Evolutionary conservation across 35 echinoderm and acorn worm genomes (phyloP), one percentile per base, ranked within the genome.

Genomic region (Hemicentrotus pulcherrimus): DNA sequence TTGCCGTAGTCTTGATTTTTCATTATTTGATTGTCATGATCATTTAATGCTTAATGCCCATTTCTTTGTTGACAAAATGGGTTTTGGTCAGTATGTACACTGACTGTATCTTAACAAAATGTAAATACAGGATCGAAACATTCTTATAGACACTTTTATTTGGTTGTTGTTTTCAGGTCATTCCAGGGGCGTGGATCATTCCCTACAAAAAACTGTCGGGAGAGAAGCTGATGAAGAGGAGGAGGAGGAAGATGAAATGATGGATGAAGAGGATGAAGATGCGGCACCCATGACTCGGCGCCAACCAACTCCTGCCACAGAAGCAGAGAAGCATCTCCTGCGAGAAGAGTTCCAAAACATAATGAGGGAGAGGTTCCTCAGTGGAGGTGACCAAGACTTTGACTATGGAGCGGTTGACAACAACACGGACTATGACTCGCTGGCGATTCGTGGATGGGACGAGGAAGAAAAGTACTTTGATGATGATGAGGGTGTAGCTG

Each of bases 381-480:
- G 95, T 41, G 98, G 98, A 14, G 32, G 95, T 48, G 98, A 99
- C 24, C 92, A 96, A 48, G 97, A 99, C 85, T 99, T 99, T 97
- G 96, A 99, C 86, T 99, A 99, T 48, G 91, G 91, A 9, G 94
- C 85, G n/a, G 97, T 99, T 19, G 98, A 99, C 61, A 47, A 88
- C 78, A 99, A 99, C 85, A 89, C 52, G 61, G 98, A 99, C 86
- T 99, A 99, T 90, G 98, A 99, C 86, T 99, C 98, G 12, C 22
- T 99, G 1, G 97, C 91, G 86, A 97, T 96, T 13, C 95, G 98
- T 89, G 88, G 70, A 18, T 92, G 95, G 87, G 98, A 99, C 91
- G 98, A 99, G 71, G 97, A 99, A 32, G 98, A 99, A 94, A 97
- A 95, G 24, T 99, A 99, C 86, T 99, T 99, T 96, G 98, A 99